These are phyloP conservation scores for Heliothis subflexa DNA, from an alignment of 1,140 invertebrate genomes.

Conservation along the genomic window DNA sequence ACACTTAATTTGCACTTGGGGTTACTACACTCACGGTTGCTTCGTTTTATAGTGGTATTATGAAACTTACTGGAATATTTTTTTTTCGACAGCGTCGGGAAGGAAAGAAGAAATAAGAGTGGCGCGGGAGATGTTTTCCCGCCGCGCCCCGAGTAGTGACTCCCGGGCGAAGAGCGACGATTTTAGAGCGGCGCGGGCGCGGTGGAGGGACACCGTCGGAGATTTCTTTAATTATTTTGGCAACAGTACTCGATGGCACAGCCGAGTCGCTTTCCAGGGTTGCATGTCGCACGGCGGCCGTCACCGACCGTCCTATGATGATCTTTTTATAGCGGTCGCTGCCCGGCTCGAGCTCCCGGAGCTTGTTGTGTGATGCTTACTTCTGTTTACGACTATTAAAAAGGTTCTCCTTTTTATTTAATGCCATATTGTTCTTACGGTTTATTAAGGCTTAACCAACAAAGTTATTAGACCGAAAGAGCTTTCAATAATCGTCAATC, in stretches of 20 bases:
- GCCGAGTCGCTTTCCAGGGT: constrained; percentile 86
- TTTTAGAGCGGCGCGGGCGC: constrained; percentile 89
- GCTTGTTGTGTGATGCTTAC: constrained; percentile 52
- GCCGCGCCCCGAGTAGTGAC: constrained; percentile 86
- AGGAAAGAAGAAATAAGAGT: constrained; percentile 86
- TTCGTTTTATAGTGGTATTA: constrained; percentile 70
- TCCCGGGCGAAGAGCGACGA: constrained; percentile 89
- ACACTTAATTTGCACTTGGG: constrained; percentile 74
- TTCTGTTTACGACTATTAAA: constrained; percentile 56
- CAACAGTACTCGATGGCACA: constrained; percentile 87
- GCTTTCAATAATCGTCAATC: constrained; percentile 33
- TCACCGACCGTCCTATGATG: constrained; percentile 82
- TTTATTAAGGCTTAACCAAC: background rate
- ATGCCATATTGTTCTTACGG: background rate
- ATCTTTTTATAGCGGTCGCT: constrained; percentile 86
- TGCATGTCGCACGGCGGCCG: constrained; percentile 84
- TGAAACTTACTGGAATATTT: constrained; percentile 84
- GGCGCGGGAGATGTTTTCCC: constrained; percentile 84
- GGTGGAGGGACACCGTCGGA: constrained; percentile 85
- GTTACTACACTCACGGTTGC: constrained; percentile 68
- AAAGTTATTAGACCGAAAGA: constrained; percentile 24
- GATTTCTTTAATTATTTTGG: constrained; percentile 92
- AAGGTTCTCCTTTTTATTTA: constrained; percentile 47
- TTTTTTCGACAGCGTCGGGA: constrained; percentile 83
- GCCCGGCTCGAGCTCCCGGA: constrained; percentile 81